Evolutionary conservation across 1,140 invertebrate genomes (phyloP).

Genomic region (Diorhabda elongata): DNA sequence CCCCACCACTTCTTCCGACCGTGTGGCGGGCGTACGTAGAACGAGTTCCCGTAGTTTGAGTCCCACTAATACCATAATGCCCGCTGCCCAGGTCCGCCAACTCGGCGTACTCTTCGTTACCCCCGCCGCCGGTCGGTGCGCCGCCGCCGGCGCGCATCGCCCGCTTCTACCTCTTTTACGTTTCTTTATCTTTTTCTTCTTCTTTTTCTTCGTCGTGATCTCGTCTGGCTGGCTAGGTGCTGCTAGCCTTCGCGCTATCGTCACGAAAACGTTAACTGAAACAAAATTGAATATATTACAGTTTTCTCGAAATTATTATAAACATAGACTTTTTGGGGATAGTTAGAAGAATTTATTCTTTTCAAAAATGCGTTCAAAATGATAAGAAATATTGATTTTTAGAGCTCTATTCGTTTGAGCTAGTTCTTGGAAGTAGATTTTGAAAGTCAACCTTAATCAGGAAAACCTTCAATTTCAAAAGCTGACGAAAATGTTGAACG

Average conservation of each 20-base stretch:
- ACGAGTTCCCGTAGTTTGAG: neutral
- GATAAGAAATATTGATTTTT: too few species aligned
- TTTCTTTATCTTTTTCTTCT: neutral
- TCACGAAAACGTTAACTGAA: slow-evolving; percentile 44
- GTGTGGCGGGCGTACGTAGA: slow-evolving; percentile 47
- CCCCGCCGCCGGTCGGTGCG: slow-evolving; percentile 34
- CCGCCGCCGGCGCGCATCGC: slow-evolving; percentile 52
- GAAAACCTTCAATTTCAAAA: too few species aligned
- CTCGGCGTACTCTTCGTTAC: slow-evolving; percentile 56
- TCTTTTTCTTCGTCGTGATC: neutral
- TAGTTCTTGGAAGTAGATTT: too few species aligned
- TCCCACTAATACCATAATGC: slow-evolving; percentile 42
- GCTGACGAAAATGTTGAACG: too few species aligned
- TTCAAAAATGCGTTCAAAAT: neutral
- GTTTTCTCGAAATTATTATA: neutral
- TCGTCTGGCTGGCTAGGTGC: slow-evolving; percentile 23
- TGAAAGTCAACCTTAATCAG: too few species aligned
- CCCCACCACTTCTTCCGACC: slow-evolving; percentile 39
- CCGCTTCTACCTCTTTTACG: slow-evolving; percentile 29
- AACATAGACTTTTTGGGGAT: too few species aligned
- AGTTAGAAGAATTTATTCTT: neutral
- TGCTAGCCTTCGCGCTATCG: slow-evolving; percentile 35
- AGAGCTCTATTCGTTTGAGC: too few species aligned
- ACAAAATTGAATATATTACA: slow-evolving; percentile 17
- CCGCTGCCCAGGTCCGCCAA: slow-evolving; percentile 49